These are phyloP conservation scores for Drosophila subquinaria DNA, from an alignment of 2,888 invertebrate species.

Conservation along the genomic window DNA sequence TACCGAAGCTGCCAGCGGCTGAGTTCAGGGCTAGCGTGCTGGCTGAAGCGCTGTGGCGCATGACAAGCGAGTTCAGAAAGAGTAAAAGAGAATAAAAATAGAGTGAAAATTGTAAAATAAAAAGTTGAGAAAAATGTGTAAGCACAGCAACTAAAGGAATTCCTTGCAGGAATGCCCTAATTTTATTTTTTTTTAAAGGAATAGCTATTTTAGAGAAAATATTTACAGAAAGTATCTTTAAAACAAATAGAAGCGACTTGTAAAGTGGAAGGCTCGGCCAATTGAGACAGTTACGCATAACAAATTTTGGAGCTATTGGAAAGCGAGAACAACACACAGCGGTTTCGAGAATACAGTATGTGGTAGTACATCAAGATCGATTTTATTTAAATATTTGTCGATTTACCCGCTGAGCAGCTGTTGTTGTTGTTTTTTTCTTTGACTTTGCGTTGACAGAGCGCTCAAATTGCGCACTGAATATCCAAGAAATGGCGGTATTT, in stretches of 20 bases:
- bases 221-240: not conserved
- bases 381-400: conserved; percentile 39
- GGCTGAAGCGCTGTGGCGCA: conserved; percentile 79
- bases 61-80: conserved; percentile 41
- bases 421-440: conserved; percentile 80
- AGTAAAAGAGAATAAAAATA: conserved; percentile 28
- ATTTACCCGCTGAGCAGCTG: conserved; percentile 84
- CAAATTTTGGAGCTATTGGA: conserved; percentile 47
- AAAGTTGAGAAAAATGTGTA: conserved; percentile 13
- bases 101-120: conserved; percentile 7
- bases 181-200: not conserved
- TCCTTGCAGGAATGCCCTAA: not conserved
- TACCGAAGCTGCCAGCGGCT: conserved; percentile 60
- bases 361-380: conserved; percentile 10
- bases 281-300: conserved; percentile 35
- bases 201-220: not conserved
- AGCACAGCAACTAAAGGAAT: conserved; percentile 14
- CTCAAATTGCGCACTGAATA: conserved; percentile 85
- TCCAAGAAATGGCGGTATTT: conserved; percentile 85
- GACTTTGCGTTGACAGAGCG: conserved; percentile 75
- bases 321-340: conserved; percentile 37
- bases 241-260: conserved; percentile 36
- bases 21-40: conserved; percentile 81
- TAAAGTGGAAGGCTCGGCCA: conserved; percentile 41
- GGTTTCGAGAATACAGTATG: conserved; percentile 24